Conservation (phyloP, 1,140 invertebrate genomes). For the Trigoniulus corallinus region DNA sequence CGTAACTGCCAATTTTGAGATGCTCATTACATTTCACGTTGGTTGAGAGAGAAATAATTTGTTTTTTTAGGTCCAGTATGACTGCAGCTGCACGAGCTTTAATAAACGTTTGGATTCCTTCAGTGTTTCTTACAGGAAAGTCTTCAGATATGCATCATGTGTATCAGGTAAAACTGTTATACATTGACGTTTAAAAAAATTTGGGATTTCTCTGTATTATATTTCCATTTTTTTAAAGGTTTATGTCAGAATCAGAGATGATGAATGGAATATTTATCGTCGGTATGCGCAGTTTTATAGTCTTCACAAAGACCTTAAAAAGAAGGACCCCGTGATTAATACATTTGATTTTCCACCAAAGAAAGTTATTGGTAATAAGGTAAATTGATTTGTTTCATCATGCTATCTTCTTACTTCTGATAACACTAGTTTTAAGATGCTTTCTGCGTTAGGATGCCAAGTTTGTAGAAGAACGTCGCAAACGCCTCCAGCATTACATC, state of each 20-base stretch:
- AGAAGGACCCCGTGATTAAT: conserved; percentile 54
- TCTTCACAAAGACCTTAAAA: conserved; percentile 61
- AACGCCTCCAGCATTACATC: conserved; percentile 57
- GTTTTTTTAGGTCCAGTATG: conserved; percentile 12
- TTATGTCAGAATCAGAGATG: conserved; percentile 63
- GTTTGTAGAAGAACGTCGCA: conserved; percentile 58
- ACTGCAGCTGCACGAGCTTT: conserved; percentile 26
- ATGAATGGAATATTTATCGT: conserved; percentile 86
- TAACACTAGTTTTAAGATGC: background rate
- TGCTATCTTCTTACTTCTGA: background rate
- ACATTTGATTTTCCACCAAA: conserved; percentile 86
- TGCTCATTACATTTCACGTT: background rate
- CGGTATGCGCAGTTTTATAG: conserved; percentile 78
- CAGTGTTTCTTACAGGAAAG: conserved; percentile 66
- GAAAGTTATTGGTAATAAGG: conserved; percentile 76
- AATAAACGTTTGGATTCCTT: conserved; percentile 81
- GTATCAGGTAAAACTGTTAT: conserved; percentile 70
- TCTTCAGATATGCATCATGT: conserved; percentile 61
- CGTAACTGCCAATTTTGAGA: conserved; percentile 5
- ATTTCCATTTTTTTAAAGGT: conserved; percentile 32
- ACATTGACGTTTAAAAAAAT: background rate
- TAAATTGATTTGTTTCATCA: no score
- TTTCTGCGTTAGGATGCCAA: conserved; percentile 42
- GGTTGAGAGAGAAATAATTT: conserved; percentile 1
- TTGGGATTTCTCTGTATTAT: background rate